These are phyloP conservation scores for Cebus imitator DNA, from an alignment of 2,113 vertebrate species.

Conservation along the genomic window DNA sequence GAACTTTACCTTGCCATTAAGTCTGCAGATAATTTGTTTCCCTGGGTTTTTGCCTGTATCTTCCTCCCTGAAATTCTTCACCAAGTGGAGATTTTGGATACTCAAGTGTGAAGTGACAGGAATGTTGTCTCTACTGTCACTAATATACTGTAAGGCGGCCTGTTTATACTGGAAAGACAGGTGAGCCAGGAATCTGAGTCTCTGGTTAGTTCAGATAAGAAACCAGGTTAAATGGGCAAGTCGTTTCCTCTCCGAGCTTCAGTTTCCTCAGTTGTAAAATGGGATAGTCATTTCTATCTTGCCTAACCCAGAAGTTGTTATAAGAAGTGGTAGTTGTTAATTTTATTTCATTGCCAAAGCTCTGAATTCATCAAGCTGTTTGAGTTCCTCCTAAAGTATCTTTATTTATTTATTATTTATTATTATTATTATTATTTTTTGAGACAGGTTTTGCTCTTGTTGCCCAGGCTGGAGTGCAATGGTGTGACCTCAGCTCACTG, in stretches of 20 bases:
- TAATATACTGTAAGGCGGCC: neutral
- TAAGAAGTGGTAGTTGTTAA: neutral
- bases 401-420: too few relatives aligned
- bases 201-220: neutral
- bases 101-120: neutral
- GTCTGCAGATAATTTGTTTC: neutral
- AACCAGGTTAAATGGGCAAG: neutral
- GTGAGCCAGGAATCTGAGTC: neutral
- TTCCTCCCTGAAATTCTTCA: neutral
- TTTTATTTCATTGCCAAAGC: neutral
- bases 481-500: too few relatives aligned
- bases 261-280: neutral
- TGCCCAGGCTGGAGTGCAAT: too few relatives aligned
- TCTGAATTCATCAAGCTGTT: neutral
- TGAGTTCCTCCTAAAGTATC: neutral
- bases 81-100: neutral
- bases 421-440: too few relatives aligned
- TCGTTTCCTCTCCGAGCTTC: neutral
- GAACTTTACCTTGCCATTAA: neutral
- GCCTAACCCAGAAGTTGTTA: neutral
- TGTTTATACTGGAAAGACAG: neutral
- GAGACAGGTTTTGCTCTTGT: too few relatives aligned
- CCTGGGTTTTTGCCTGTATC: neutral
- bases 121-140: neutral
- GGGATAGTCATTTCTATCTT: neutral